Percentiles rank a stretch among this genome's conserved stretches.
Conservation (phyloP, 2,113 vertebrate species). For the Leptobrachium leishanense region DNA sequence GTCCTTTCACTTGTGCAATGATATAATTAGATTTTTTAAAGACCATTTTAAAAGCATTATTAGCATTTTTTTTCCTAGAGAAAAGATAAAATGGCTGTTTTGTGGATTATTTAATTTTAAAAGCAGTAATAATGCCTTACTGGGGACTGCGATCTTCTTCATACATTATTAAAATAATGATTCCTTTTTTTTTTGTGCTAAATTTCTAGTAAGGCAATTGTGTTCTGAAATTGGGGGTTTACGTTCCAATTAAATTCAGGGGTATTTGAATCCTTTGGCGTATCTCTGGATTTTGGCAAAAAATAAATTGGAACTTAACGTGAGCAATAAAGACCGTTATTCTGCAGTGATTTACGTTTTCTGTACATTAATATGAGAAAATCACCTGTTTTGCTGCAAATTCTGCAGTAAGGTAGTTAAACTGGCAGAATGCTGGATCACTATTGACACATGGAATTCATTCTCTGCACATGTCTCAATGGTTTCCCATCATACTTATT, state of each 20-base stretch:
- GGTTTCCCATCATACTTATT: too few relatives aligned
- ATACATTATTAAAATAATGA: slow-evolving; percentile 75
- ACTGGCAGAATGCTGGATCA: too few relatives aligned
- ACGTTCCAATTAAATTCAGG: slow-evolving; percentile 38
- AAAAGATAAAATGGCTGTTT: slow-evolving; percentile 81
- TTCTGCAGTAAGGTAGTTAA: too few relatives aligned
- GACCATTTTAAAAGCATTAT: slow-evolving; percentile 93
- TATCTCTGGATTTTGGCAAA: too few relatives aligned
- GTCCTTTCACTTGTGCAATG: slow-evolving; percentile 87
- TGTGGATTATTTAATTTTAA: slow-evolving; percentile 82
- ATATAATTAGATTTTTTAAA: slow-evolving; percentile 95
- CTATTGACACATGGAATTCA: too few relatives aligned
- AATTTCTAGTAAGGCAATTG: slow-evolving; percentile 67
- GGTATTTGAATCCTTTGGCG: not conserved
- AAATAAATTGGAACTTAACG: too few relatives aligned
- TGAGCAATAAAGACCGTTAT: too few relatives aligned
- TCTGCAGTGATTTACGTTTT: too few relatives aligned
- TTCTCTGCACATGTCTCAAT: too few relatives aligned
- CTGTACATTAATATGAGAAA: too few relatives aligned
- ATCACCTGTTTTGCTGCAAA: too few relatives aligned
- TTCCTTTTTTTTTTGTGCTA: slow-evolving; percentile 62
- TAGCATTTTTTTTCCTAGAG: slow-evolving; percentile 79
- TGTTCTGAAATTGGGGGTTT: slow-evolving; percentile 17
- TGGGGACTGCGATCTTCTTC: slow-evolving; percentile 72
- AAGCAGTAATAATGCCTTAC: slow-evolving; percentile 78